Percentiles rank a stretch among this genome's conserved stretches.
Evolutionary conservation across 2,113 vertebrate species (phyloP).

Genomic region (Ornithorhynchus anatinus): DNA sequence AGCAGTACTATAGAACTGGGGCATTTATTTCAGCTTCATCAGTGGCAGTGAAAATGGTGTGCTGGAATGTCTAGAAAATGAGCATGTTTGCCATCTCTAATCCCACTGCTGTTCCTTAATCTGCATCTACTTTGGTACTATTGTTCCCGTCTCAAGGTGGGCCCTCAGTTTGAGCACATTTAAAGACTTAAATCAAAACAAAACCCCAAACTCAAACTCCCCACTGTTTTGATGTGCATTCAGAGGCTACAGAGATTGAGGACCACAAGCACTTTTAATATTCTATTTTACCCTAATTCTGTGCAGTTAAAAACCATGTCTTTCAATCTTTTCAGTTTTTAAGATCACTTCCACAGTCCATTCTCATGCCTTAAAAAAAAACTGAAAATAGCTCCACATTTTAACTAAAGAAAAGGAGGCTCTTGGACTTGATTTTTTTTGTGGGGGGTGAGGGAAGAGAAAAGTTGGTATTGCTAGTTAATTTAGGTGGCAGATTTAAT

Average conservation of each 20-base stretch:
- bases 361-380: no score
- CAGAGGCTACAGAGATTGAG: not conserved
- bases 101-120: not conserved
- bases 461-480: not conserved
- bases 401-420: no score
- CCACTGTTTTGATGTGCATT: not conserved
- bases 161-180: not conserved
- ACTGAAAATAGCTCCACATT: no score
- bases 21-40: constrained; percentile 41
- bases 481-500: not conserved
- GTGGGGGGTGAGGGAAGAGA: not conserved
- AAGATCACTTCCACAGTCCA: not conserved
- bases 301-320: not conserved
- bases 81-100: not conserved
- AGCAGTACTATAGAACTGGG: not conserved
- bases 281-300: no score
- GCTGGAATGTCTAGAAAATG: not conserved
- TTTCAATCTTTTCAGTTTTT: not conserved
- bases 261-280: no score
- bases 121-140: not conserved
- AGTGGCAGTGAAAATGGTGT: constrained; percentile 8
- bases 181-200: not conserved
- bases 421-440: no score
- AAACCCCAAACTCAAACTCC: not conserved
- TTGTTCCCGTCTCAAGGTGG: not conserved